Evolutionary conservation across 2,113 vertebrate genomes (phyloP).

Genomic region (Typhlomys cinereus): DNA sequence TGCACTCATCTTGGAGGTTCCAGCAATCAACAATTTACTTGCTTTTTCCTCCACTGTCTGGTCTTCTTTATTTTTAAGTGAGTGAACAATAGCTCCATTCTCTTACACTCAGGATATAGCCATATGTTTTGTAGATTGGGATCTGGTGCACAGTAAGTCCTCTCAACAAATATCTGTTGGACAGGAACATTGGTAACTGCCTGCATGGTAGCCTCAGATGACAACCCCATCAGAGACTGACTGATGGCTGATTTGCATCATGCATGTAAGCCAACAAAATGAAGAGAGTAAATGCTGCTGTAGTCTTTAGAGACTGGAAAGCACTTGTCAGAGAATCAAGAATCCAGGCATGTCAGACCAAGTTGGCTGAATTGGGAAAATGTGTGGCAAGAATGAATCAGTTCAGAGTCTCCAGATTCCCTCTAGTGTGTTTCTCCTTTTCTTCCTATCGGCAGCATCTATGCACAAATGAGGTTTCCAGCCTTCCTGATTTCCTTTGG

Average conservation of each 20-base stretch:
- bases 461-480: not conserved
- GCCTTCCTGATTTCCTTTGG: not conserved
- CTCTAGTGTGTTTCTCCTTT: no score
- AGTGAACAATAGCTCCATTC: not conserved
- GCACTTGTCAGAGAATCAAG: not conserved
- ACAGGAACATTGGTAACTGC: not conserved
- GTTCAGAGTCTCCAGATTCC: not conserved
- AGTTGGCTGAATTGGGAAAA: not conserved
- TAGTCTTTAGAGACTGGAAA: not conserved
- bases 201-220: not conserved
- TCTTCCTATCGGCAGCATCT: no score
- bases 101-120: not conserved
- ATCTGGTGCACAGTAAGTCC: not conserved
- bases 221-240: not conserved
- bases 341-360: not conserved
- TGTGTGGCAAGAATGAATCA: not conserved
- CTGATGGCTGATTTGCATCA: not conserved
- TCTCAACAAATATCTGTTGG: not conserved
- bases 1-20: not conserved
- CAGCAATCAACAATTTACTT: not conserved
- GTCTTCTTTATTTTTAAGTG: not conserved
- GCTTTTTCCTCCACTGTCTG: not conserved
- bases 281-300: not conserved
- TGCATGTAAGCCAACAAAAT: not conserved
- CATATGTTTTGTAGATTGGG: not conserved